These are phyloP conservation scores for Macropus fuliginosus DNA, from an alignment of 2,797 vertebrate species.

Conservation along the genomic window DNA sequence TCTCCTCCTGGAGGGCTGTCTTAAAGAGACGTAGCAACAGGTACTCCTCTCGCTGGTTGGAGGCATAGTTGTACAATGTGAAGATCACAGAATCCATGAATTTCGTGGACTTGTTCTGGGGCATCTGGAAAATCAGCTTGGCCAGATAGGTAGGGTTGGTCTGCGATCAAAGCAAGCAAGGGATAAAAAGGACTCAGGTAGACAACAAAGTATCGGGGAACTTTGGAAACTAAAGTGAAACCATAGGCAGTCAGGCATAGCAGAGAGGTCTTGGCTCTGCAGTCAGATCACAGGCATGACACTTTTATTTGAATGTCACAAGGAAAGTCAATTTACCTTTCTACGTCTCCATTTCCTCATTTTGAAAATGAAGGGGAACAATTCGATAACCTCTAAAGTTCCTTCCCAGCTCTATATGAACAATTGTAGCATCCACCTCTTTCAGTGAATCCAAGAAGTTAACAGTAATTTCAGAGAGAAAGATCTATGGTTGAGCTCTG, in stretches of 20 bases:
- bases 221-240: not conserved
- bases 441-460: not conserved
- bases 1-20: slow-evolving; percentile 97
- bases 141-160: slow-evolving; percentile 98
- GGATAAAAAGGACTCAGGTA: not conserved
- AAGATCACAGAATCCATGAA: slow-evolving; percentile 99
- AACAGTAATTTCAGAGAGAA: not conserved
- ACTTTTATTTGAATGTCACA: not conserved
- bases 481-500: not conserved
- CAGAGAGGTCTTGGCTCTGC: not conserved
- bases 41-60: slow-evolving; percentile 98
- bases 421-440: not conserved
- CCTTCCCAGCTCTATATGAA: not conserved
- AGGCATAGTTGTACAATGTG: slow-evolving; percentile 98
- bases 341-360: not conserved
- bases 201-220: slow-evolving; percentile 75
- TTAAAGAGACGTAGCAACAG: slow-evolving; percentile 96
- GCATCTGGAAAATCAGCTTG: slow-evolving; percentile 99
- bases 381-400: not conserved
- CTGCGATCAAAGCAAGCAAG: not conserved
- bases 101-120: slow-evolving; percentile 98
- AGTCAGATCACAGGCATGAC: not conserved
- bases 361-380: not conserved
- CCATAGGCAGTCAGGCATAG: not conserved
- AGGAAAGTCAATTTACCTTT: no score